Percentiles rank a stretch among this genome's conserved stretches.
These are phyloP conservation scores for Euplexia lucipara DNA, from an alignment of 2,888 invertebrate genomes.

Conservation along the genomic window DNA sequence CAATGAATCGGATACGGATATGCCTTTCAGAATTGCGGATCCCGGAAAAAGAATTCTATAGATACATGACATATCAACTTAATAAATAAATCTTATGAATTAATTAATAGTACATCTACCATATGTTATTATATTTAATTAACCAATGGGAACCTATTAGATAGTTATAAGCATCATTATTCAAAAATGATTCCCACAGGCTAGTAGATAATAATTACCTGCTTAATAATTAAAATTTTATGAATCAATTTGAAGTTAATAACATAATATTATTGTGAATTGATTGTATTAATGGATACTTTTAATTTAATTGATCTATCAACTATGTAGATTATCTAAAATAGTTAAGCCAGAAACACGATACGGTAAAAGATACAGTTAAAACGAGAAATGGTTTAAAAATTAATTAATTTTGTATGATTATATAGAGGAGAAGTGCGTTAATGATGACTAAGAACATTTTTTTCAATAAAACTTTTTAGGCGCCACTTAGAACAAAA, in stretches of 20 bases:
- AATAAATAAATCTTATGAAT: slow-evolving; percentile 1
- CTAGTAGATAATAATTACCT: slow-evolving; percentile 25
- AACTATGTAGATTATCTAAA: background rate
- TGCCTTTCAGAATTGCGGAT: no score
- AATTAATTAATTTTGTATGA: no score
- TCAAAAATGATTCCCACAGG: slow-evolving; percentile 33
- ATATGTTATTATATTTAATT: slow-evolving; percentile 27
- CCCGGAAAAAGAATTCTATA: no score
- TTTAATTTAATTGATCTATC: slow-evolving; percentile 32
- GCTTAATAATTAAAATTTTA: slow-evolving; percentile 55
- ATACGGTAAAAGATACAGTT: background rate
- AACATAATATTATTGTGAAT: slow-evolving; percentile 33
- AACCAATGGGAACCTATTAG: slow-evolving; percentile 5
- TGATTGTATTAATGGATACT: slow-evolving; percentile 18
- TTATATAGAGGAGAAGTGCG: background rate
- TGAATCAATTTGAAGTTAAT: slow-evolving; percentile 55
- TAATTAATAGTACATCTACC: no score
- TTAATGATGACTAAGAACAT: background rate
- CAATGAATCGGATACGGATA: no score
- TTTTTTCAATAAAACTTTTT: background rate
- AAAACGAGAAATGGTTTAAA: background rate
- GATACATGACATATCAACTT: no score
- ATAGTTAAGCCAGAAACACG: background rate
- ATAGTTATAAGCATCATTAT: slow-evolving; percentile 22
- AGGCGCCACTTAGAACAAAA: background rate